A percentile compares a stretch with the other conserved stretches of the same genome.
Evolutionary conservation across 2,113 vertebrate genomes (phyloP).

Genomic region (Hemicordylus capensis): DNA sequence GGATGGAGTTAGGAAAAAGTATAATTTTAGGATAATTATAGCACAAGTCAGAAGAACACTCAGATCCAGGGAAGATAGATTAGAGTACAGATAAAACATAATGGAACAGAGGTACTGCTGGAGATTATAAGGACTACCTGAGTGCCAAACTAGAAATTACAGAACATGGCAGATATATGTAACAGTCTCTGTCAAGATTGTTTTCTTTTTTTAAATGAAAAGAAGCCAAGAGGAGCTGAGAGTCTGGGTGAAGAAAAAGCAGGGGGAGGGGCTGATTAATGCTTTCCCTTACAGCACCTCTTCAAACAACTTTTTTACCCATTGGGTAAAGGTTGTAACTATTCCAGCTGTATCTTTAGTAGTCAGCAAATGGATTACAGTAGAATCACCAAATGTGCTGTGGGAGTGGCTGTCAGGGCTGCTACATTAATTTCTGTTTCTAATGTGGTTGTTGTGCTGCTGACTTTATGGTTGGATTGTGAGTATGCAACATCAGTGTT

Average conservation of each 20-base stretch:
- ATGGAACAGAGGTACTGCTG: conserved; percentile 16
- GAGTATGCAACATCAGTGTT: background rate
- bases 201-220: background rate
- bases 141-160: background rate
- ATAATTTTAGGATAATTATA: conserved; percentile 74
- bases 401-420: background rate
- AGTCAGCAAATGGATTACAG: background rate
- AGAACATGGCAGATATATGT: background rate
- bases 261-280: background rate
- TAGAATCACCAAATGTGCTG: too few species aligned
- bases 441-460: background rate
- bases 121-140: background rate
- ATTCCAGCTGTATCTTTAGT: background rate
- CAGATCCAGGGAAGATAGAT: conserved; percentile 53
- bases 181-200: background rate
- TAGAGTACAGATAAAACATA: conserved; percentile 50
- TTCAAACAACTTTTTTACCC: background rate
- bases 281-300: background rate
- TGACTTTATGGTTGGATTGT: background rate
- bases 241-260: too few species aligned
- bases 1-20: conserved; percentile 67
- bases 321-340: background rate
- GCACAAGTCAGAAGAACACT: conserved; percentile 54
- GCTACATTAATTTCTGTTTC: background rate
- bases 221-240: background rate